Conservation (phyloP, 2,888 invertebrate genomes). For the Melinopterus prodromus region DNA sequence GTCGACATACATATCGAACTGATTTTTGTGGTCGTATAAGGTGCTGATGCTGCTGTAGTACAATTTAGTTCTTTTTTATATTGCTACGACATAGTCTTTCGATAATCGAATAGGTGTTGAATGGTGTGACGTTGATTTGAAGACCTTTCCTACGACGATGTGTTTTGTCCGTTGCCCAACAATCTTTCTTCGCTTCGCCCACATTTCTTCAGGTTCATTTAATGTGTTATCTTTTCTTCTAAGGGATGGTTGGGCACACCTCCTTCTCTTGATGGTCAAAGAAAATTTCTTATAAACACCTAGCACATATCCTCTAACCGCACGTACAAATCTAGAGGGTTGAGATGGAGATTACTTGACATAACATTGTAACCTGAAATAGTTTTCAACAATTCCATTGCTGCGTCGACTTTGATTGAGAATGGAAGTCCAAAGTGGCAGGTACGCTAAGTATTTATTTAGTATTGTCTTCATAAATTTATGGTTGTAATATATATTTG, state of each 20-base stretch:
- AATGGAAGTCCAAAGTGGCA: not conserved
- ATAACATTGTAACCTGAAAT: not conserved
- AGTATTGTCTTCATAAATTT: not conserved
- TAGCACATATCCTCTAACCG: not conserved
- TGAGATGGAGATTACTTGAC: not conserved
- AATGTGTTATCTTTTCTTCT: not conserved
- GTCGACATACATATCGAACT: conserved; percentile 9
- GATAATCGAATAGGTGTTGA: not conserved
- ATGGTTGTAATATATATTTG: no score
- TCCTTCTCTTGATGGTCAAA: not conserved
- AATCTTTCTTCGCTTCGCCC: not conserved
- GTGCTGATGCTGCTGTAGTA: not conserved
- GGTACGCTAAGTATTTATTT: not conserved
- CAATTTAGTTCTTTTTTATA: not conserved
- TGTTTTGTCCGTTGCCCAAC: no score
- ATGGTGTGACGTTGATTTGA: not conserved
- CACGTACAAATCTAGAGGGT: not conserved
- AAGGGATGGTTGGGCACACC: not conserved
- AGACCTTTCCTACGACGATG: no score
- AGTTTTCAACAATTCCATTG: not conserved
- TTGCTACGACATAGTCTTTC: conserved; percentile 15
- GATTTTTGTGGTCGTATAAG: not conserved
- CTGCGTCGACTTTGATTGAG: not conserved
- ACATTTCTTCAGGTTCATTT: not conserved
- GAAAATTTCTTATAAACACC: not conserved